phyloP scores from a whole-genome alignment of 2,888 invertebrate species.

The Cynaeus angustus region DNA sequence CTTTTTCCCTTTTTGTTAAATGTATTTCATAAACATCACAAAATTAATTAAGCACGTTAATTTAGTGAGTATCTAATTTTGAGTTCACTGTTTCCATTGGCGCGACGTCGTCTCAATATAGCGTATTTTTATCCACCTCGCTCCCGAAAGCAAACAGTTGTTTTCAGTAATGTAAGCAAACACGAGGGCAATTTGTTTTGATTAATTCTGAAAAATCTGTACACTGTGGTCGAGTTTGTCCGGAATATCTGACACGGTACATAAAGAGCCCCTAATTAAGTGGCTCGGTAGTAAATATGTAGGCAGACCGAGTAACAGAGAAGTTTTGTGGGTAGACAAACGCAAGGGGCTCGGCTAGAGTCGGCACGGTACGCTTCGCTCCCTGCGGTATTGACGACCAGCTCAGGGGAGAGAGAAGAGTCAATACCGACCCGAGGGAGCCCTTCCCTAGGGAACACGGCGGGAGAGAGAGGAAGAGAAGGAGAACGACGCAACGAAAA shows the following conservation, averaged over 20 bases:
- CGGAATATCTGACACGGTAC: conserved; percentile 44
- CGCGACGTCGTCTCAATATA: conserved; percentile 14
- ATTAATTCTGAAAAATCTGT: conserved; percentile 43
- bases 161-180: conserved; percentile 36
- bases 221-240: conserved; percentile 15
- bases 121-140: conserved; percentile 17
- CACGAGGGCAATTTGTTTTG: conserved; percentile 43
- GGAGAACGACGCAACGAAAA: conserved; percentile 40
- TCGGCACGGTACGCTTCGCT: conserved; percentile 68
- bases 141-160: conserved; percentile 29
- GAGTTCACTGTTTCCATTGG: too few relatives aligned
- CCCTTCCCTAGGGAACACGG: conserved; percentile 63
- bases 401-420: conserved; percentile 74
- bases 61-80: too few relatives aligned
- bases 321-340: conserved; percentile 66
- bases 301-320: conserved; percentile 66
- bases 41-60: too few relatives aligned
- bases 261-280: conserved; percentile 61
- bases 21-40: too few relatives aligned
- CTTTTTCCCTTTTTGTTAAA: too few relatives aligned
- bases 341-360: conserved; percentile 64
- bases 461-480: conserved; percentile 40
- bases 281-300: conserved; percentile 61
- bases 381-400: conserved; percentile 75
- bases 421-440: conserved; percentile 75